A percentile compares a stretch with the other conserved stretches of the same genome.
Conservation (phyloP, 2,113 vertebrate genomes). For the Lucifuga dentata region DNA sequence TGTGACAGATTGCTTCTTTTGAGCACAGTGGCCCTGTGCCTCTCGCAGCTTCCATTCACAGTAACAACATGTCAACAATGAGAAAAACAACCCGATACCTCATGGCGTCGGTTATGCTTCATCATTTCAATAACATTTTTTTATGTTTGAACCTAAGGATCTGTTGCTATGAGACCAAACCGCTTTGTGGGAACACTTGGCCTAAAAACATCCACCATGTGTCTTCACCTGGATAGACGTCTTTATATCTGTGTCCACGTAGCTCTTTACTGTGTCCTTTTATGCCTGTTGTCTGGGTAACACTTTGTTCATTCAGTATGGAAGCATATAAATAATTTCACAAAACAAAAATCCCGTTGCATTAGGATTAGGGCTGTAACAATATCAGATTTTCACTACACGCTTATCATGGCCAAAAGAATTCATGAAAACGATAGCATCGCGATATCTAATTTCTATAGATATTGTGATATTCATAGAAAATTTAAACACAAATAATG, state of each 20-base stretch:
- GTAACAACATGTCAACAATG: conserved; percentile 33
- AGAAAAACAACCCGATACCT: conserved; percentile 32
- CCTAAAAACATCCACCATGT: conserved; percentile 29
- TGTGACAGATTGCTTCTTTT: conserved; percentile 54
- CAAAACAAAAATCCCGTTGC: no score
- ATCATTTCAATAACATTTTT: neutral
- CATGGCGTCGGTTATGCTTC: conserved; percentile 10
- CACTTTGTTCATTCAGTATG: no score
- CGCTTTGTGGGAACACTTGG: conserved; percentile 21
- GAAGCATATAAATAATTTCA: no score
- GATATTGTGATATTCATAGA: no score
- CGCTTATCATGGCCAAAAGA: no score
- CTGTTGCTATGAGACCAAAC: conserved; percentile 12
- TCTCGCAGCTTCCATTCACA: conserved; percentile 27
- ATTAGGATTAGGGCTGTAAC: no score
- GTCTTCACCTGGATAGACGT: conserved; percentile 18
- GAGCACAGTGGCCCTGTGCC: conserved; percentile 21
- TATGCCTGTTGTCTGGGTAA: no score
- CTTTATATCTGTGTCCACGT: conserved; percentile 1
- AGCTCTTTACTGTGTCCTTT: conserved; percentile 21
- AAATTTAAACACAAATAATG: no score
- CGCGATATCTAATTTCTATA: no score
- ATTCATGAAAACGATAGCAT: no score
- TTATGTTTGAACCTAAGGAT: conserved; percentile 20
- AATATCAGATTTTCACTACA: no score